Evolutionary conservation across 2,113 vertebrate species (phyloP).

Genomic region (Rhineura floridana): DNA sequence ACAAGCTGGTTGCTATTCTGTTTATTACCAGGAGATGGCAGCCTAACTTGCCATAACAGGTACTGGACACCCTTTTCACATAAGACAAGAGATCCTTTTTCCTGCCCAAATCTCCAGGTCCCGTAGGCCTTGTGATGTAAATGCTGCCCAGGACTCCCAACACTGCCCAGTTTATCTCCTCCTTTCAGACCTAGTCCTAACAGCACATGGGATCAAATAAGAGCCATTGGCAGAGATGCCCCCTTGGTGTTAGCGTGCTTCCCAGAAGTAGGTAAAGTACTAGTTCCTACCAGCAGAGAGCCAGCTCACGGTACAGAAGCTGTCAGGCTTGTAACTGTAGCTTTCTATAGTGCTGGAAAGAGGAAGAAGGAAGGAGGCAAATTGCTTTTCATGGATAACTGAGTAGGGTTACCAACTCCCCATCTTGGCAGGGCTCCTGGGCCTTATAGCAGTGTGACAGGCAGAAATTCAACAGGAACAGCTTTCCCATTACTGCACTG

Average conservation of each 20-base stretch:
- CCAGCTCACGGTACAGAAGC: not conserved
- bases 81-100: not conserved
- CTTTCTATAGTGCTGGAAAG: not conserved
- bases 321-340: not conserved
- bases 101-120: not conserved
- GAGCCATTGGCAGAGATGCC: not conserved
- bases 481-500: not conserved
- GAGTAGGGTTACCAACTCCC: too few species aligned
- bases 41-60: not conserved
- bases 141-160: not conserved
- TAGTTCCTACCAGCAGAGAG: not conserved
- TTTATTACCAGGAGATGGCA: conserved; percentile 8
- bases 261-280: not conserved
- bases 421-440: not conserved
- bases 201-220: not conserved
- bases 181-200: not conserved
- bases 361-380: not conserved
- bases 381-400: not conserved
- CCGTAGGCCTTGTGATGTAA: not conserved
- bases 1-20: not conserved
- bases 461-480: not conserved
- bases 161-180: not conserved
- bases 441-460: not conserved
- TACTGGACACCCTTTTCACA: not conserved
- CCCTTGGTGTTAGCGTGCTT: too few species aligned